phyloP scores from a whole-genome alignment of 1,140 invertebrate genomes.

The Elymnias hypermnestra region DNA sequence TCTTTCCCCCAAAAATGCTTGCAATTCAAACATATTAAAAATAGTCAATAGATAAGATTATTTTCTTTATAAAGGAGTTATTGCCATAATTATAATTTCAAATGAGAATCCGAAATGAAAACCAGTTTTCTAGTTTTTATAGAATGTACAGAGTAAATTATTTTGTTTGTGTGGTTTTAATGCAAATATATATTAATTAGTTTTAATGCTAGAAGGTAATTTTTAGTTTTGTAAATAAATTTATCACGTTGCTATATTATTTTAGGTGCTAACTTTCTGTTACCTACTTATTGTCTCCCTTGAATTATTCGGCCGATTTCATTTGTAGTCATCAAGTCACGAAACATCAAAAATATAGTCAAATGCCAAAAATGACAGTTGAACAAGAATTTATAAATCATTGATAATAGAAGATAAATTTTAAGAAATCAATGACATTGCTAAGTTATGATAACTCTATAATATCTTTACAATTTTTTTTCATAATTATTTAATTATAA shows the following conservation, averaged over 20 bases:
- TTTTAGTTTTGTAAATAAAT: slow-evolving; percentile 62
- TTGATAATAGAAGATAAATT: too few relatives aligned
- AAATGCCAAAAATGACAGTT: slow-evolving; percentile 6
- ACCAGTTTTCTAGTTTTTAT: slow-evolving; percentile 45
- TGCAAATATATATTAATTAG: slow-evolving; percentile 57
- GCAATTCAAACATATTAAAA: slow-evolving; percentile 16
- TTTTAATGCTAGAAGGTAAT: slow-evolving; percentile 60
- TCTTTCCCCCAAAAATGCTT: slow-evolving; percentile 12
- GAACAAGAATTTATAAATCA: not conserved
- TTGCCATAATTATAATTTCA: slow-evolving; percentile 62
- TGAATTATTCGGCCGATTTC: slow-evolving; percentile 22
- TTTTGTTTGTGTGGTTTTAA: slow-evolving; percentile 64
- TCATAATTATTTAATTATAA: too few relatives aligned
- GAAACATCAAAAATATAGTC: slow-evolving; percentile 26
- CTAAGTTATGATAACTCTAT: too few relatives aligned
- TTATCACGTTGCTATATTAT: slow-evolving; percentile 55
- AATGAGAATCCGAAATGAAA: slow-evolving; percentile 33
- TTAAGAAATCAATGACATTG: too few relatives aligned
- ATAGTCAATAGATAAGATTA: slow-evolving; percentile 35
- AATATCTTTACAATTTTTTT: too few relatives aligned
- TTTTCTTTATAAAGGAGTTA: slow-evolving; percentile 33
- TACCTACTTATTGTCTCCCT: slow-evolving; percentile 36
- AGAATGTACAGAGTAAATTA: slow-evolving; percentile 70
- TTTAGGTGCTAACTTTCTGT: slow-evolving; percentile 65
- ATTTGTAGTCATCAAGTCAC: slow-evolving; percentile 43